phyloP scores from a whole-genome alignment of 2,888 invertebrate species.

The Parnassius smintheus region DNA sequence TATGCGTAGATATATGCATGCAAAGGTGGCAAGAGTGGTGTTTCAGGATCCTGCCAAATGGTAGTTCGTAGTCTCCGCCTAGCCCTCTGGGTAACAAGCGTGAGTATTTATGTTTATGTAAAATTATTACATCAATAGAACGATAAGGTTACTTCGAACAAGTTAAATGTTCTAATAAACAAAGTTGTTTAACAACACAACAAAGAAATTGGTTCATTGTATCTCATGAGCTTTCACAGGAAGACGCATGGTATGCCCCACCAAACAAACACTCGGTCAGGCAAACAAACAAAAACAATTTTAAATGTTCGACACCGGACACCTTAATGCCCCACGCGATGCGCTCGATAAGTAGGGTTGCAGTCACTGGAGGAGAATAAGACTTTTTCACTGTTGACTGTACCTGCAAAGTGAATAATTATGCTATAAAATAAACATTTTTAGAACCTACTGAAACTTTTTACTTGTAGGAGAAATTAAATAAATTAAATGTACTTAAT shows the following conservation, averaged over 20 bases:
- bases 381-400: slow-evolving; percentile 4
- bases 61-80: too few species aligned
- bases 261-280: slow-evolving; percentile 44
- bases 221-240: slow-evolving; percentile 19
- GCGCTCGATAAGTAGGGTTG: slow-evolving; percentile 44
- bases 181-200: slow-evolving; percentile 1
- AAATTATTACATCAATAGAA: too few species aligned
- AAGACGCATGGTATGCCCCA: slow-evolving; percentile 36
- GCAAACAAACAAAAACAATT: slow-evolving; percentile 50
- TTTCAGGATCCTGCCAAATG: too few species aligned
- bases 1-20: too few species aligned
- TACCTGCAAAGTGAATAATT: too few species aligned
- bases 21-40: too few species aligned
- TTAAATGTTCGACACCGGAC: slow-evolving; percentile 51
- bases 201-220: slow-evolving; percentile 21
- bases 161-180: slow-evolving; percentile 3
- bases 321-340: slow-evolving; percentile 56
- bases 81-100: too few species aligned
- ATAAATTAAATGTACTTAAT: too few species aligned
- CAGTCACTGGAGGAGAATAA: slow-evolving; percentile 26
- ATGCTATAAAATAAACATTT: background rate
- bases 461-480: too few species aligned
- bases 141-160: background rate
- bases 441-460: too few species aligned
- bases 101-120: too few species aligned